Base-by-base conservation (phyloP, 2,888 invertebrate genomes). In the Melitaea athalia region DNA sequence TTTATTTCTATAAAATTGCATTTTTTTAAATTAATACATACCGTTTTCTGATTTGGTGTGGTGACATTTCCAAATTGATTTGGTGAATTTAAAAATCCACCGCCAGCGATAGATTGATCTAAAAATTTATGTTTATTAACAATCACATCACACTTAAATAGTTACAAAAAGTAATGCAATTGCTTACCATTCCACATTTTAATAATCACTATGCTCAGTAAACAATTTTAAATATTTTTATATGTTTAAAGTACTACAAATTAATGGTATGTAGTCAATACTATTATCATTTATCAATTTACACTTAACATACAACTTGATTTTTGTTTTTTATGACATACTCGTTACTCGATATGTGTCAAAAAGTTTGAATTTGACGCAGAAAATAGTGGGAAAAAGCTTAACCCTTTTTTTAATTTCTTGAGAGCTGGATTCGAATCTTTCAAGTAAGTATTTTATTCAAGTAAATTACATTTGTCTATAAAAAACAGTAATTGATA, bases 71-170 rank as follows among this genome's bases (percentile, higher is more conserved):
- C 92, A 79, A 92, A 93, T 77, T 93, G 91, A 76, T 83, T 86
- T 31, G 91, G 85, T 3, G 92, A 87, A 69, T 91, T 93, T 68
- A 89, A 88, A 81, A 92, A 93, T 62, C 93, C 93, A 57, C 92
- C 93, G 53, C 93, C 91, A 42, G 87, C 83, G 59, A 86, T 83
- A 50, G 91, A 91, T 75, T 92, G 91, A 84, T 93, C 93, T 93
- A 77, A n/a, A 63, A 63, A n/a, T 12, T 53, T 61, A 47, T n/a
- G 38, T 5, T 38, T 38, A 38, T 7, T 38, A 38, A 38, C 10
- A 45, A 14, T 11, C 45, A 14, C 12, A 12, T 12, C 45, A 14
- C 4, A 14, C 11, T 6, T 45, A 24, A n/a, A n/a, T 49, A n/a
- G 5, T 49, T 5, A 45, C 38, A 11, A 45, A 11, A 45, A 45